Evolutionary conservation across 2,797 vertebrate species (phyloP).

Genomic region (Thunnus albacares): DNA sequence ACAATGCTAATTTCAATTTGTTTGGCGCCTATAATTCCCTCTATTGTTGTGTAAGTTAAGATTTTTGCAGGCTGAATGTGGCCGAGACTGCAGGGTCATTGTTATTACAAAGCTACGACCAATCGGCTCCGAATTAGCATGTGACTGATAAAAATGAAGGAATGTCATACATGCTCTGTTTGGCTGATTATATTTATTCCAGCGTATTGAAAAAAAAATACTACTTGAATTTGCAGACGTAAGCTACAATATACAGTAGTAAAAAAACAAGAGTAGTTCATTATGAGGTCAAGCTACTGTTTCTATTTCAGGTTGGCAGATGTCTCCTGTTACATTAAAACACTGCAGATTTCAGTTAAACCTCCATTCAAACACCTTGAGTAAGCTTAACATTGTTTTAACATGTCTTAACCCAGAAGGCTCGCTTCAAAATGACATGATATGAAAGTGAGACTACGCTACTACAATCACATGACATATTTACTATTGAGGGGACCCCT

Average conservation of each 20-base stretch:
- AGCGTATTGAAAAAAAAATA: conserved; percentile 6
- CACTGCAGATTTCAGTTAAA: background rate
- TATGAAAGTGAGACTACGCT: background rate
- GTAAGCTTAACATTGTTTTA: conserved; percentile 26
- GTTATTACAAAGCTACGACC: conserved; percentile 56
- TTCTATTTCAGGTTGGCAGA: background rate
- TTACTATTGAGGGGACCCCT: background rate
- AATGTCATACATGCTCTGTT: conserved; percentile 2
- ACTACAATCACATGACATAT: background rate
- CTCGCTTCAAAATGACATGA: background rate
- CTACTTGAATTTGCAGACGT: background rate
- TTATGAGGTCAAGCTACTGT: background rate
- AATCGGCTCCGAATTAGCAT: conserved; percentile 68
- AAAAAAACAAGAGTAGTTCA: background rate
- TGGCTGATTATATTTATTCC: background rate
- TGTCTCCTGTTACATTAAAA: conserved; percentile 1
- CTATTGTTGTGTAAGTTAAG: conserved; percentile 67
- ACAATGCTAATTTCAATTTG: conserved; percentile 68
- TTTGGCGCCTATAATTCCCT: conserved; percentile 64
- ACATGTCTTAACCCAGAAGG: conserved; percentile 15
- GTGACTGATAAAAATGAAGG: conserved; percentile 47
- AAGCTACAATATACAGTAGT: background rate
- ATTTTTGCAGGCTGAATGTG: conserved; percentile 56
- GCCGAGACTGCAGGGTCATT: conserved; percentile 47
- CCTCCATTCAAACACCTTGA: background rate